Percentiles rank a stretch among this genome's conserved stretches.
phyloP scores from a whole-genome alignment of 2,797 vertebrate genomes.

The Eulemur mongoz region DNA sequence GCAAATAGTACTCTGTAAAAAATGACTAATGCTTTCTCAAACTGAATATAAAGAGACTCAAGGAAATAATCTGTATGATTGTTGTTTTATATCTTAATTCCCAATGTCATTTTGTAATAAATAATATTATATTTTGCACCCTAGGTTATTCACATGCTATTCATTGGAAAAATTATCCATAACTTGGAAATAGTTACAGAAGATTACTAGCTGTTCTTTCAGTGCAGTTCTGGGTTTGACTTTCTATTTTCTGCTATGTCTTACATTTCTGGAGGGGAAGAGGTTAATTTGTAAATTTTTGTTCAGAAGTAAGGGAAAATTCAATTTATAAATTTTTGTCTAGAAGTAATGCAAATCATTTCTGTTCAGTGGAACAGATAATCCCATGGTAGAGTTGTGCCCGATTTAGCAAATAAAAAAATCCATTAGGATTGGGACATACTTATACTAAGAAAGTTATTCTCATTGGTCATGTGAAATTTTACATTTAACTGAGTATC shows the following conservation, averaged over 20 bases:
- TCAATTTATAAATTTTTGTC: slow-evolving; percentile 24
- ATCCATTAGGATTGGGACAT: background rate
- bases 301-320: background rate
- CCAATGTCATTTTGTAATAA: background rate
- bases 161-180: background rate
- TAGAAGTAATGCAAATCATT: slow-evolving; percentile 16
- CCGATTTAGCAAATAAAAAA: slow-evolving; percentile 23
- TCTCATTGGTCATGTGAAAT: background rate
- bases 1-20: background rate
- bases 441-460: background rate
- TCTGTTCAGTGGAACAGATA: background rate
- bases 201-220: background rate
- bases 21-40: slow-evolving; percentile 3
- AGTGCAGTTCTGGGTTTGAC: background rate
- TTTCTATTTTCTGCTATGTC: background rate
- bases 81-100: background rate
- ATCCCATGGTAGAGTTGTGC: background rate
- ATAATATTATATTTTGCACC: background rate
- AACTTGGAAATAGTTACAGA: background rate
- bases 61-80: background rate
- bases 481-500: background rate
- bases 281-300: slow-evolving; percentile 38
- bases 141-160: background rate
- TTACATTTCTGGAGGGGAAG: background rate
- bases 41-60: slow-evolving; percentile 12